Conservation (phyloP, 1,140 invertebrate genomes). For the Rhopalosiphum maidis region DNA sequence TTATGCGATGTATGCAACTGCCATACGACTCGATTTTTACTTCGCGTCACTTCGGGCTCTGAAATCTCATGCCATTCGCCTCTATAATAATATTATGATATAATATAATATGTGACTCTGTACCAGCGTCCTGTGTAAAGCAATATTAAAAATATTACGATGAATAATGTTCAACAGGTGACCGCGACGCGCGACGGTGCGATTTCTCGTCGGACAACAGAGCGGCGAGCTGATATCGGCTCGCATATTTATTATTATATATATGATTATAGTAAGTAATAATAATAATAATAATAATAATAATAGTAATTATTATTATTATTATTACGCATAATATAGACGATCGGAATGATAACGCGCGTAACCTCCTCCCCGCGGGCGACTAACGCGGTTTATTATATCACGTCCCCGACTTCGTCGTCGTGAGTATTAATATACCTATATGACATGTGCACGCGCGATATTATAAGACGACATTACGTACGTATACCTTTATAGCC, state of each 20-base stretch:
- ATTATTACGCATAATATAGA: not conserved
- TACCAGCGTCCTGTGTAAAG: not conserved
- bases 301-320: not conserved
- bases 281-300: not conserved
- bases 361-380: not conserved
- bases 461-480: not conserved
- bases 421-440: slow-evolving; percentile 16
- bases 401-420: not conserved
- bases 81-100: not conserved
- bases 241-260: not conserved
- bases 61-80: not conserved
- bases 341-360: not conserved
- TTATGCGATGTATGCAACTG: no score
- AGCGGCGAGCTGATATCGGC: not conserved
- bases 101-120: not conserved
- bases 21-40: not conserved
- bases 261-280: not conserved
- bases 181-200: not conserved
- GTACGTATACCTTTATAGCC: not conserved
- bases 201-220: not conserved
- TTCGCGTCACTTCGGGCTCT: not conserved
- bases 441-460: not conserved
- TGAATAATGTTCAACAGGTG: not conserved
- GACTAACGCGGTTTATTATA: not conserved
- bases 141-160: not conserved